Evolutionary conservation across 2,888 invertebrate genomes (phyloP).

Genomic region (Tethea ocularis): DNA sequence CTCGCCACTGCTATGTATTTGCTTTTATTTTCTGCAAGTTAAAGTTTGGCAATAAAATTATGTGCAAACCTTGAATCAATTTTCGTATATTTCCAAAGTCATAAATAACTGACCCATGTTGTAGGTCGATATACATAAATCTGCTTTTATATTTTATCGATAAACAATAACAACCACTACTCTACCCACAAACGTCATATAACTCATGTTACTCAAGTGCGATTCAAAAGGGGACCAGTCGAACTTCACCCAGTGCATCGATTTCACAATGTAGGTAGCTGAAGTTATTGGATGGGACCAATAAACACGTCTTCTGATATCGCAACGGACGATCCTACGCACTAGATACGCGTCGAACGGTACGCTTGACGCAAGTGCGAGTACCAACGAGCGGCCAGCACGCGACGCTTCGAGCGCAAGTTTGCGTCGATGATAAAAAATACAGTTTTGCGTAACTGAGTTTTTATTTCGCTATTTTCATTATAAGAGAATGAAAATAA

Average conservation of each 20-base stretch:
- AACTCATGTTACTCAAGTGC: background rate
- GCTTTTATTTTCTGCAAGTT: no score
- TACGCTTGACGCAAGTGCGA: slow-evolving; percentile 27
- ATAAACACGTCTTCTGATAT: slow-evolving; percentile 60
- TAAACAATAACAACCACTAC: background rate
- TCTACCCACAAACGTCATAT: background rate
- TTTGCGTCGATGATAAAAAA: background rate
- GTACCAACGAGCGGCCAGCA: slow-evolving; percentile 36
- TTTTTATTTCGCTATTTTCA: background rate
- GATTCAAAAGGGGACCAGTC: slow-evolving; percentile 4
- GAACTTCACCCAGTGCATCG: background rate
- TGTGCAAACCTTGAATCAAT: background rate
- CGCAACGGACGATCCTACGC: slow-evolving; percentile 66
- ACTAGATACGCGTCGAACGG: slow-evolving; percentile 57
- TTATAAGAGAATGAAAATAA: no score
- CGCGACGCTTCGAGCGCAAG: slow-evolving; percentile 18
- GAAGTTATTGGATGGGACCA: slow-evolving; percentile 50
- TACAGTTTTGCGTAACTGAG: background rate
- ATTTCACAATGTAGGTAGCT: slow-evolving; percentile 42
- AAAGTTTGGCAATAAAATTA: no score
- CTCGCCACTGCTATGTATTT: no score
- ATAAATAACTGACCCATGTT: background rate
- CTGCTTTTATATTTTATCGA: slow-evolving; percentile 2
- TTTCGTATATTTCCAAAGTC: background rate
- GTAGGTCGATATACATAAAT: background rate